phyloP scores from a whole-genome alignment of 2,888 invertebrate genomes.

The Clepsis dumicolana region DNA sequence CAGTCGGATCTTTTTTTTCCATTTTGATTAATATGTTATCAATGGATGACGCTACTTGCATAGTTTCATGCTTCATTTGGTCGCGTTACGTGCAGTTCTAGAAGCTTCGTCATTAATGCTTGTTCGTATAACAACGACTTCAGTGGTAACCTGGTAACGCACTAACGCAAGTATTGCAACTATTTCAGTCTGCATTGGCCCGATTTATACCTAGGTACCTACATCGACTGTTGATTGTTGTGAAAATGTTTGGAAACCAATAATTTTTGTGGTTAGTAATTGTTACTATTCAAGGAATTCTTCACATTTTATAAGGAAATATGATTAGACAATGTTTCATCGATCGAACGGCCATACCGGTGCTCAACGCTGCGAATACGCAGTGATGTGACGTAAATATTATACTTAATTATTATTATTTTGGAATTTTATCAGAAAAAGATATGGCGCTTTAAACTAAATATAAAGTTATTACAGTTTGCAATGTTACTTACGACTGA shows the following conservation, averaged over 20 bases:
- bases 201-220: no score
- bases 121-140: constrained; percentile 12
- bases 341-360: no score
- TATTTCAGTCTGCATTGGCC: neutral
- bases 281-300: neutral
- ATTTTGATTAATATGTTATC: neutral
- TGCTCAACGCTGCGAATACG: no score
- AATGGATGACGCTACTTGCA: constrained; percentile 3
- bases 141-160: neutral
- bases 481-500: no score
- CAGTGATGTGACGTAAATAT: no score
- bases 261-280: neutral
- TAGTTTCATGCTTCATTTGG: constrained; percentile 14
- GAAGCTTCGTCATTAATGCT: constrained; percentile 4
- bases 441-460: no score
- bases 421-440: no score
- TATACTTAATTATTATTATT: no score
- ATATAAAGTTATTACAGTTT: no score
- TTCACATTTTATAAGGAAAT: neutral
- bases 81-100: constrained; percentile 32
- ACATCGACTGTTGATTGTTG: neutral
- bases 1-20: neutral
- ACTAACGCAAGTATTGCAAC: constrained; percentile 23
- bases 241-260: constrained; percentile 1
- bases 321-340: neutral